Percentiles rank a stretch among this genome's conserved stretches.
These are phyloP conservation scores for Fabriciana adippe DNA, from an alignment of 2,888 invertebrate species.

Conservation along the genomic window DNA sequence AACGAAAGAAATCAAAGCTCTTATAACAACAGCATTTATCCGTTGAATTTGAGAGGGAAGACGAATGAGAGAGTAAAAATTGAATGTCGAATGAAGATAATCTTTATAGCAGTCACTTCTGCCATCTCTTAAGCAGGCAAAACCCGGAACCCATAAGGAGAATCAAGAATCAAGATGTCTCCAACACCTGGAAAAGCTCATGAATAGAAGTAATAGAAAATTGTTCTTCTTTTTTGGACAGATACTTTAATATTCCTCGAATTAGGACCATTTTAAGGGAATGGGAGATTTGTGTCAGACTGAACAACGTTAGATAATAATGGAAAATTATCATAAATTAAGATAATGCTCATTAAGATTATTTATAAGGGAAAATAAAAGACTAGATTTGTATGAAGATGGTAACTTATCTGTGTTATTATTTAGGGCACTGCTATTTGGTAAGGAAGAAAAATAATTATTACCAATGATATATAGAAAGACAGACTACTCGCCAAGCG, in stretches of 20 bases:
- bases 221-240: conserved; percentile 9
- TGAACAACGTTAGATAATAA: conserved; percentile 14
- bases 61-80: neutral
- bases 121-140: no score
- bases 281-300: neutral
- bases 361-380: no score
- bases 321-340: neutral
- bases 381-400: no score
- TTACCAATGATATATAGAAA: neutral
- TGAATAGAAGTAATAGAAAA: neutral
- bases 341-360: no score
- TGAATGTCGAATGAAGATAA: neutral
- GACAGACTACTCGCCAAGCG: neutral
- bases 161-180: neutral
- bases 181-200: neutral
- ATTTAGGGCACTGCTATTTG: no score
- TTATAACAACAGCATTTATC: neutral
- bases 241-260: conserved; percentile 9
- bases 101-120: neutral
- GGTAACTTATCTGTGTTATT: no score
- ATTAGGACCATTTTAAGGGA: conserved; percentile 10
- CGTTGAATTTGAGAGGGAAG: neutral
- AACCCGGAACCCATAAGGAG: neutral
- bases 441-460: no score
- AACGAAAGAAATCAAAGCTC: no score